phyloP scores from a whole-genome alignment of 2,888 invertebrate species.

The Brachypalpus laphriformis region DNA sequence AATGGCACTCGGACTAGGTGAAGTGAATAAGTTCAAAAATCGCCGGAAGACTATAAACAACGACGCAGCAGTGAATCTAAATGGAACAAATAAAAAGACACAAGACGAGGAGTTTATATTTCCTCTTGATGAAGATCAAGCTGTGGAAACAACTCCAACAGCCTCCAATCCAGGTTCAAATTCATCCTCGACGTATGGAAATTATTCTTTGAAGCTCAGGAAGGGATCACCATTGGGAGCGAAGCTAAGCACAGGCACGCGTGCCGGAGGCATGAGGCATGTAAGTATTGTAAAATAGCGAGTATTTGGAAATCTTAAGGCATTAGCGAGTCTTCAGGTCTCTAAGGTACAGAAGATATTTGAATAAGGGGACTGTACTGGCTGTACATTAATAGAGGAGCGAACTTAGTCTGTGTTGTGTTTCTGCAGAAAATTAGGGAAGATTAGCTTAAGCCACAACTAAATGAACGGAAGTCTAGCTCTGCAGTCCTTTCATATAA shows the following conservation, averaged over 20 bases:
- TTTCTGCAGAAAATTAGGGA: too few species aligned
- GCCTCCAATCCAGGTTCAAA: conserved; percentile 76
- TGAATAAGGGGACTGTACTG: too few species aligned
- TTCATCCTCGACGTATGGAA: conserved; percentile 78
- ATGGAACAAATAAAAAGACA: conserved; percentile 53
- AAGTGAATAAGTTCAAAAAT: conserved; percentile 84
- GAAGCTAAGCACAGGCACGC: conserved; percentile 75
- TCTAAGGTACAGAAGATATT: too few species aligned
- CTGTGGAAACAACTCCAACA: conserved; percentile 80
- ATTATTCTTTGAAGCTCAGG: conserved; percentile 83
- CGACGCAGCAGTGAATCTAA: conserved; percentile 53
- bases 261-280: conserved; percentile 65
- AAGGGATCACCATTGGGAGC: conserved; percentile 85
- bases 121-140: conserved; percentile 90
- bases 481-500: too few species aligned
- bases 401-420: too few species aligned
- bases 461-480: too few species aligned
- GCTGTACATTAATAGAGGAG: too few species aligned
- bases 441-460: too few species aligned
- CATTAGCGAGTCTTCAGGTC: too few species aligned
- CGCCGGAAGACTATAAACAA: conserved; percentile 81
- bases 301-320: too few species aligned
- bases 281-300: conserved; percentile 67
- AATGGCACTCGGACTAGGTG: conserved; percentile 90
- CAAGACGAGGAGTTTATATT: conserved; percentile 92